Evolutionary conservation across 2,888 invertebrate species (phyloP).

Genomic region (Caenorhabditis sp.): DNA sequence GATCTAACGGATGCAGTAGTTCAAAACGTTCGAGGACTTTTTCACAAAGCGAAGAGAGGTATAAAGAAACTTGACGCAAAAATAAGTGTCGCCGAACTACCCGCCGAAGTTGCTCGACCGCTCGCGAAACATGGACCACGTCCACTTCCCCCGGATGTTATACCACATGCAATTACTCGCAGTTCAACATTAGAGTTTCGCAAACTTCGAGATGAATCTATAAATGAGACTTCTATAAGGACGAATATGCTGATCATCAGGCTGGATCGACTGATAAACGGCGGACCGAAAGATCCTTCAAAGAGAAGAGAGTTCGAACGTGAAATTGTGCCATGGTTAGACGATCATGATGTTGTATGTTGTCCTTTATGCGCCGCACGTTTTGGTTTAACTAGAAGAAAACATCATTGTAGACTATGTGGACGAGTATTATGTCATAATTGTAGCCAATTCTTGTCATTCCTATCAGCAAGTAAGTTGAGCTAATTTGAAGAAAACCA

Average conservation of each 20-base stretch:
- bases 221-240: conserved; percentile 89
- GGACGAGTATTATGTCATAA: conserved; percentile 65
- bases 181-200: background rate
- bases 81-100: conserved; percentile 34
- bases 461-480: conserved; percentile 64
- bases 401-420: conserved; percentile 93
- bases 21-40: conserved; percentile 73
- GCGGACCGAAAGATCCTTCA: conserved; percentile 77
- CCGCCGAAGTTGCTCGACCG: conserved; percentile 27
- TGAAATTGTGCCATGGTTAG: conserved; percentile 86
- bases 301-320: conserved; percentile 77
- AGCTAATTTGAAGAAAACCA: background rate
- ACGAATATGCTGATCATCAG: conserved; percentile 94
- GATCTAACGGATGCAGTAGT: conserved; percentile 76
- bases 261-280: conserved; percentile 86
- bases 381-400: conserved; percentile 82
- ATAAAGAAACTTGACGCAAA: conserved; percentile 53
- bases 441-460: conserved; percentile 69
- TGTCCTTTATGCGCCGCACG: conserved; percentile 90
- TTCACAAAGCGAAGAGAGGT: conserved; percentile 84
- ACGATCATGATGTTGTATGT: conserved; percentile 86
- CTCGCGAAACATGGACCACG: conserved; percentile 9
- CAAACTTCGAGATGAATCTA: conserved; percentile 46
- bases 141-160: conserved; percentile 33
- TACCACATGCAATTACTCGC: conserved; percentile 11